A percentile compares a stretch with the other conserved stretches of the same genome.
These are phyloP conservation scores for Chorisops tibialis DNA, from an alignment of 2,888 invertebrate genomes.

Conservation along the genomic window DNA sequence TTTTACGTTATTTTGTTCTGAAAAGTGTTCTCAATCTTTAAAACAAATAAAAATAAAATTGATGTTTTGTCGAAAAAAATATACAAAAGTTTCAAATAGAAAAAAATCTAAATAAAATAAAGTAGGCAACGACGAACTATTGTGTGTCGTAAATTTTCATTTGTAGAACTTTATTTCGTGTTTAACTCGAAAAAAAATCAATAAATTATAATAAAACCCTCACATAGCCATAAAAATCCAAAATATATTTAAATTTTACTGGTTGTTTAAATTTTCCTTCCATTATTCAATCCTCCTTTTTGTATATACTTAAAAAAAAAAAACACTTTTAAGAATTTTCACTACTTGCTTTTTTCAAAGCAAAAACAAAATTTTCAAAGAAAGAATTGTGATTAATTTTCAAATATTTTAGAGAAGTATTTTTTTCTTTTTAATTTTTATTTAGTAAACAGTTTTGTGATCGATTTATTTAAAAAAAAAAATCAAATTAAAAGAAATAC, in stretches of 20 bases:
- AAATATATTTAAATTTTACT: constrained; percentile 2
- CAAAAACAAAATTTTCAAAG: constrained; percentile 14
- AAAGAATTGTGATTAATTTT: constrained; percentile 23
- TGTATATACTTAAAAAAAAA: background rate
- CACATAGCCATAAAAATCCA: constrained; percentile 16
- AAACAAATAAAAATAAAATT: too few species aligned
- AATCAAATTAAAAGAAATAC: background rate
- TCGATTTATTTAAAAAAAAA: background rate
- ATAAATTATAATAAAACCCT: constrained; percentile 4
- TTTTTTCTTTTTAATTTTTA: constrained; percentile 12
- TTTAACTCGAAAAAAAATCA: constrained; percentile 23
- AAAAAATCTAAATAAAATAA: background rate
- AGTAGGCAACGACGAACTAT: background rate
- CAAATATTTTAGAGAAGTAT: constrained; percentile 15
- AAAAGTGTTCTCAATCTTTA: too few species aligned
- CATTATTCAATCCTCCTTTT: background rate
- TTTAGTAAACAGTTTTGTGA: constrained; percentile 22
- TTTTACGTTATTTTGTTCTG: too few species aligned
- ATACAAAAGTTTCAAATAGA: background rate
- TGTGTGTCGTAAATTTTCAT: too few species aligned
- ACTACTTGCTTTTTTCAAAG: background rate
- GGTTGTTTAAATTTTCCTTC: background rate
- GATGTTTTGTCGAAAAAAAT: background rate
- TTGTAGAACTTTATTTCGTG: constrained; percentile 15
- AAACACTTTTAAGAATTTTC: background rate